Conservation (phyloP, 1,140 invertebrate genomes). For the Eciton burchellii region DNA sequence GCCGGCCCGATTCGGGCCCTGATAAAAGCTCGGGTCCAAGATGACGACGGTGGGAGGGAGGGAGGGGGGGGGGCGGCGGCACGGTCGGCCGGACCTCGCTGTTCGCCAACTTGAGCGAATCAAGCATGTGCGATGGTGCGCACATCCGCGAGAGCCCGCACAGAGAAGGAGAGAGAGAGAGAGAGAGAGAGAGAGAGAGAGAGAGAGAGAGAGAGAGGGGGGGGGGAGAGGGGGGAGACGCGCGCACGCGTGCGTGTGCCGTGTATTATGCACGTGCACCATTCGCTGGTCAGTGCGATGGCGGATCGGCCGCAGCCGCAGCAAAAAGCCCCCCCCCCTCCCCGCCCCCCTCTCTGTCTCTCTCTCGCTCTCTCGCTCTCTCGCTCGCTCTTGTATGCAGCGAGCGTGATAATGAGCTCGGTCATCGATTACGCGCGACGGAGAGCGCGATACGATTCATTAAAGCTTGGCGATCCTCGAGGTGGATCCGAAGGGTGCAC, state of each 20-base stretch:
- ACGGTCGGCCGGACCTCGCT: constrained; percentile 72
- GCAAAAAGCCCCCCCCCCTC: too few relatives aligned
- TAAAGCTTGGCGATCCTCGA: constrained; percentile 32
- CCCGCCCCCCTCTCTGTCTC: too few relatives aligned
- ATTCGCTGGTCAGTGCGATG: constrained; percentile 54
- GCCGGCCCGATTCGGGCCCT: constrained; percentile 79
- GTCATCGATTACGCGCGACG: constrained; percentile 57
- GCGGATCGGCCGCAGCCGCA: constrained; percentile 44
- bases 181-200: constrained; percentile 41
- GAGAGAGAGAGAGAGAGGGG: too few relatives aligned
- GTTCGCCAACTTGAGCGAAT: constrained; percentile 80
- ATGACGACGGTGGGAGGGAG: constrained; percentile 39
- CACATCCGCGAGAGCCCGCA: constrained; percentile 77
- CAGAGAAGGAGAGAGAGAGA: constrained; percentile 42
- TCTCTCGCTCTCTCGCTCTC: too few relatives aligned
- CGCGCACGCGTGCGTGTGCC: constrained; percentile 58
- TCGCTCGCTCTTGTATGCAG: too few relatives aligned
- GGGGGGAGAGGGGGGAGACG: too few relatives aligned
- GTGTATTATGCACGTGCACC: constrained; percentile 69
- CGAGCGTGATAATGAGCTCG: constrained; percentile 48
- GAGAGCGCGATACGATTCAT: constrained; percentile 47
- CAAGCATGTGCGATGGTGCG: constrained; percentile 82
- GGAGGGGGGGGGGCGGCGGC: constrained; percentile 20
- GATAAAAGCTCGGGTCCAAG: constrained; percentile 76
- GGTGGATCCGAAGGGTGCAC: constrained; percentile 18